Percentiles rank a stretch among this genome's conserved stretches.
Conservation (phyloP, 2,888 invertebrate species). For the Lepidochrysops patricia region DNA sequence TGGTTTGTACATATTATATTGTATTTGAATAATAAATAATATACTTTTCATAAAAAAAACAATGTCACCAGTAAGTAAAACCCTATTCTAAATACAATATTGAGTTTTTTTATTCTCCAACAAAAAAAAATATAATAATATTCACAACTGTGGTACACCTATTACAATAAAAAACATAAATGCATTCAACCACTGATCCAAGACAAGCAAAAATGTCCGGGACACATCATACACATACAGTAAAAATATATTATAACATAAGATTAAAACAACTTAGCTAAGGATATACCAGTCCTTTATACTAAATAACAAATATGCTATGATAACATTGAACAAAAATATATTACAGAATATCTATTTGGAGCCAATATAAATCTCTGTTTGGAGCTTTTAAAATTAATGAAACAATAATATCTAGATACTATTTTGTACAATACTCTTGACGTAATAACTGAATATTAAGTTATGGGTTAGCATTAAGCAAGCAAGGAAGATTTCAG, state of each 20-base stretch:
- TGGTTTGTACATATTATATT: not conserved
- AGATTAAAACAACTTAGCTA: constrained; percentile 22
- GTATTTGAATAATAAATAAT: not conserved
- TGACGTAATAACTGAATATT: not conserved
- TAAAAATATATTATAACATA: constrained; percentile 21
- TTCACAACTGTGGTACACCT: not conserved
- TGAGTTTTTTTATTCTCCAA: not conserved
- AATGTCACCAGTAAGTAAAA: too few relatives aligned
- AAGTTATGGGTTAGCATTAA: not conserved
- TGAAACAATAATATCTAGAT: too few relatives aligned
- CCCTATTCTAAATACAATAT: too few relatives aligned
- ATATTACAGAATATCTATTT: not conserved
- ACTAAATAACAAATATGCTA: constrained; percentile 18
- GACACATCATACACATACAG: constrained; percentile 14
- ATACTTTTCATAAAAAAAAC: not conserved
- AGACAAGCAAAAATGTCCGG: constrained; percentile 9
- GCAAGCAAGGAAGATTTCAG: too few relatives aligned
- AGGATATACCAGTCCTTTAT: constrained; percentile 27
- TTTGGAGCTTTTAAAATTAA: too few relatives aligned
- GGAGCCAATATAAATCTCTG: too few relatives aligned
- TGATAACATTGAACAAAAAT: constrained; percentile 9
- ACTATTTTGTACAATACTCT: not conserved
- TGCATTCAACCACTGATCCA: constrained; percentile 4
- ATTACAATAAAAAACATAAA: constrained; percentile 12
- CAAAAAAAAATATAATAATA: not conserved